phyloP scores from a whole-genome alignment of 2,797 vertebrate genomes.

The Eutrigla gurnardus region DNA sequence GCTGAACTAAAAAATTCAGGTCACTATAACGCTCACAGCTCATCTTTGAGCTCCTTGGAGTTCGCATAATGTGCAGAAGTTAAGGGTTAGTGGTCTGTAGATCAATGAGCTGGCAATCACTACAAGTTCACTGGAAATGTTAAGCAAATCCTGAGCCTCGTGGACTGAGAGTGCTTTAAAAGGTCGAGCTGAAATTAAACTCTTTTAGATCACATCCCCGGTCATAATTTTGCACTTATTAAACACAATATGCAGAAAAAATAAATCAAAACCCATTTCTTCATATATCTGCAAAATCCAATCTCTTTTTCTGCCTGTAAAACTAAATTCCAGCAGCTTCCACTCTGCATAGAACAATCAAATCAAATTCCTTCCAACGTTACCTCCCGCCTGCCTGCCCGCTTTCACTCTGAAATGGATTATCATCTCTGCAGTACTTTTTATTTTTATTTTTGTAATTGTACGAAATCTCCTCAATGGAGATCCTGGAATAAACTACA shows the following conservation, averaged over 20 bases:
- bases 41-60: conserved; percentile 3
- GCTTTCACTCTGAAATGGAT: too few species aligned
- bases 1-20: conserved; percentile 30
- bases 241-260: too few species aligned
- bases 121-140: conserved; percentile 20
- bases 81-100: conserved; percentile 10
- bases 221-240: too few species aligned
- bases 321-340: too few species aligned
- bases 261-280: too few species aligned
- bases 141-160: neutral
- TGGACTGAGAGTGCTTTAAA: neutral
- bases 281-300: too few species aligned
- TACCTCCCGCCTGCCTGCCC: too few species aligned
- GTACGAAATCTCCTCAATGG: neutral
- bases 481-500: neutral
- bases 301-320: too few species aligned
- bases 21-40: neutral
- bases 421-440: too few species aligned
- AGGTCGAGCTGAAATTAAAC: neutral
- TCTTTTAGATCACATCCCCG: too few species aligned
- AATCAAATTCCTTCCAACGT: too few species aligned
- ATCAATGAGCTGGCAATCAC: conserved; percentile 38
- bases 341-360: neutral
- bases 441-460: too few species aligned
- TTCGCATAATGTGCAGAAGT: conserved; percentile 13